These are phyloP conservation scores for Drosophila suboccidentalis DNA, from an alignment of 2,888 invertebrate species.

Conservation along the genomic window DNA sequence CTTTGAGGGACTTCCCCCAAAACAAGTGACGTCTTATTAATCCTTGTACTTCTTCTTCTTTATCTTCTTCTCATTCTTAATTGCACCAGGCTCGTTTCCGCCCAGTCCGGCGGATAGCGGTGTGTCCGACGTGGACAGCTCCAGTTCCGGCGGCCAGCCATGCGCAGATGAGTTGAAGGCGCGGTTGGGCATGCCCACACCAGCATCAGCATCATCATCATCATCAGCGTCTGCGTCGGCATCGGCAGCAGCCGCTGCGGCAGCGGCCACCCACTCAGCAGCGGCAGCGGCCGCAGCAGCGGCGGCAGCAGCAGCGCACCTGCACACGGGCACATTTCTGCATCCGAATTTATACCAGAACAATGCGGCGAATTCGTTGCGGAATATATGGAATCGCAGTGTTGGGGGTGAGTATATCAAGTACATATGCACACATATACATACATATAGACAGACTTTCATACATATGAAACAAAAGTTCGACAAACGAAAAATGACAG, in stretches of 20 bases:
- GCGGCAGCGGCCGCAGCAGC: constrained; percentile 70
- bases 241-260: constrained; percentile 52
- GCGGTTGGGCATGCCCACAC: constrained; percentile 90
- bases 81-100: constrained; percentile 94
- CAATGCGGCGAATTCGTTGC: constrained; percentile 85
- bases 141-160: constrained; percentile 91
- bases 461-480: constrained; percentile 36
- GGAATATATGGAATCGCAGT: constrained; percentile 86
- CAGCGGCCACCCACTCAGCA: constrained; percentile 68
- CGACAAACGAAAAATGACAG: constrained; percentile 46
- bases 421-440: constrained; percentile 17
- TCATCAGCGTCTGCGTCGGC: constrained; percentile 32
- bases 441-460: constrained; percentile 8
- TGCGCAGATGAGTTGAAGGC: constrained; percentile 93
- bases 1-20: neutral
- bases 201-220: constrained; percentile 53
- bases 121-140: constrained; percentile 98
- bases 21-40: constrained; percentile 30
- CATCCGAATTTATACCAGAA: constrained; percentile 90
- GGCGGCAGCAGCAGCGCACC: constrained; percentile 78
- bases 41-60: constrained; percentile 4
- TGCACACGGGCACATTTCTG: constrained; percentile 87
- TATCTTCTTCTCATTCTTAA: neutral
- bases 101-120: constrained; percentile 99
- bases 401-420: constrained; percentile 84